These are phyloP conservation scores for Tetramorium parvispinum DNA, from an alignment of 1,140 invertebrate species.

Conservation along the genomic window DNA sequence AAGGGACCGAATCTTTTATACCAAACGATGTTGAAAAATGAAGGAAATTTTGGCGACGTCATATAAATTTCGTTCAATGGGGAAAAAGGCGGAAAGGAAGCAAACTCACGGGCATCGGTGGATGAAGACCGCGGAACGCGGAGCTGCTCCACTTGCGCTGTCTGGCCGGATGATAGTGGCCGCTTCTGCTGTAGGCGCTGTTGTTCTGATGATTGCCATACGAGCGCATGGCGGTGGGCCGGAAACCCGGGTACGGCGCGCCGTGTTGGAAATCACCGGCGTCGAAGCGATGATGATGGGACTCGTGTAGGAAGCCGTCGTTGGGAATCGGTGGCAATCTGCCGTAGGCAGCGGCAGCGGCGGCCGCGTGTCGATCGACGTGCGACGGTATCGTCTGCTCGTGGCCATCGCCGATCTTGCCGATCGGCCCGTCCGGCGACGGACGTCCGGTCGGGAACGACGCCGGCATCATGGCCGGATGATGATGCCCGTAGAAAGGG, in stretches of 20 bases:
- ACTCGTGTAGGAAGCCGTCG: slow-evolving; percentile 61
- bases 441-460: slow-evolving; percentile 55
- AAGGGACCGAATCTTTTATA: background rate
- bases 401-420: slow-evolving; percentile 62
- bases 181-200: slow-evolving; percentile 50
- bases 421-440: slow-evolving; percentile 46
- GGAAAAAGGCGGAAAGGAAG: background rate
- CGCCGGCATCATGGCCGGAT: slow-evolving; percentile 47
- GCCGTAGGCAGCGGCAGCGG: slow-evolving; percentile 28
- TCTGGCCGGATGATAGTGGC: slow-evolving; percentile 69
- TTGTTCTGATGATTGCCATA: slow-evolving; percentile 73
- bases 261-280: slow-evolving; percentile 64
- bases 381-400: slow-evolving; percentile 45
- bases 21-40: background rate
- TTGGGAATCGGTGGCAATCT: slow-evolving; percentile 48
- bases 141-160: slow-evolving; percentile 79
- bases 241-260: slow-evolving; percentile 58
- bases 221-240: slow-evolving; percentile 60
- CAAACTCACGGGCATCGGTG: slow-evolving; percentile 78
- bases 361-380: slow-evolving; percentile 55
- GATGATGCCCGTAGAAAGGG: slow-evolving; percentile 64
- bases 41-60: background rate
- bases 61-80: background rate
- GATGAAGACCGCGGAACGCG: slow-evolving; percentile 75
- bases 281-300: slow-evolving; percentile 65